Percentiles rank a stretch among this genome's conserved stretches.
phyloP scores from a whole-genome alignment of 2,888 invertebrate genomes.

The Andrena camellia region DNA sequence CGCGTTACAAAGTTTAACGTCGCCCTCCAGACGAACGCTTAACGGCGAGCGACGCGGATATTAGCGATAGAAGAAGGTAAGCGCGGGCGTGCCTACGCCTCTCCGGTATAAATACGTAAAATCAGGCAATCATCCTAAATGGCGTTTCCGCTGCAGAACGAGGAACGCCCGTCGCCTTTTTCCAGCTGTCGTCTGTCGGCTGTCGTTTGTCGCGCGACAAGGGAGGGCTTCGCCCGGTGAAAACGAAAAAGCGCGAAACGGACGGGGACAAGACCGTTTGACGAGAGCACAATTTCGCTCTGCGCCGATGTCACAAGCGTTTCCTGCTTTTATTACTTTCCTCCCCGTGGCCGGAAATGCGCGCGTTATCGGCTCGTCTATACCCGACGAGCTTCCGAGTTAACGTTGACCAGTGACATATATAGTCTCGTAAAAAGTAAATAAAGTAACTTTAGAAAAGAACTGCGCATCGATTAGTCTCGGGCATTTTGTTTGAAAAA shows the following conservation, averaged over 20 bases:
- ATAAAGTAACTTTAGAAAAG: not conserved
- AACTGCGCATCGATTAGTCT: too few relatives aligned
- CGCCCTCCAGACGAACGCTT: not conserved
- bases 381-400: not conserved
- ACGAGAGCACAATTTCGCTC: constrained; percentile 63
- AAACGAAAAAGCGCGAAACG: constrained; percentile 64
- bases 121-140: constrained; percentile 83
- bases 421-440: not conserved
- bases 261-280: constrained; percentile 59
- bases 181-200: constrained; percentile 76
- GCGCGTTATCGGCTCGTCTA: not conserved
- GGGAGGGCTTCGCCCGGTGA: constrained; percentile 50
- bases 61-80: constrained; percentile 48
- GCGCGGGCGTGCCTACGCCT: constrained; percentile 19
- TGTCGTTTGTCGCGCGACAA: constrained; percentile 78
- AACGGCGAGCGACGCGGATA: constrained; percentile 28
- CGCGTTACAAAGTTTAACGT: constrained; percentile 36
- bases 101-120: constrained; percentile 81
- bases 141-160: constrained; percentile 64
- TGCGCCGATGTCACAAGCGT: constrained; percentile 40
- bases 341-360: not conserved
- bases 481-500: too few relatives aligned
- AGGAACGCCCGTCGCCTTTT: constrained; percentile 72
- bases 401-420: not conserved
- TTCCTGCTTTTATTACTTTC: constrained; percentile 57